Percentiles rank a stretch among this genome's conserved stretches.
These are phyloP conservation scores for Achlya flavicornis DNA, from an alignment of 2,888 invertebrate species.

Conservation along the genomic window DNA sequence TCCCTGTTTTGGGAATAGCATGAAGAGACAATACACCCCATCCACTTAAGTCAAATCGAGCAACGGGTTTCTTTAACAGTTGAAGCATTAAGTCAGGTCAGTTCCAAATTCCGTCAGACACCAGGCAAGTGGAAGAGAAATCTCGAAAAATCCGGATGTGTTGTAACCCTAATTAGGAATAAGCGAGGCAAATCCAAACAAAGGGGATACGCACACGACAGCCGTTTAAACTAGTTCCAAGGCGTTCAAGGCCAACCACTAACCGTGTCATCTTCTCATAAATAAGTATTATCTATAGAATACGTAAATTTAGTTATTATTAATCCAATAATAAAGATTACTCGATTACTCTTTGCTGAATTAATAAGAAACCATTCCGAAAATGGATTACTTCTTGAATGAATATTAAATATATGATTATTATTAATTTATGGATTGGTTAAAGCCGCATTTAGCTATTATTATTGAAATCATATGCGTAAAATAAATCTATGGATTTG, in stretches of 20 bases:
- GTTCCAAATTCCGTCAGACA: too few species aligned
- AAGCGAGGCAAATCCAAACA: slow-evolving; percentile 1
- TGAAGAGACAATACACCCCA: background rate
- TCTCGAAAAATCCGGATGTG: background rate
- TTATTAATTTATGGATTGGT: background rate
- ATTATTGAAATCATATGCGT: background rate
- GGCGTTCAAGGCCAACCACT: slow-evolving; percentile 3
- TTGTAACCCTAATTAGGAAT: background rate
- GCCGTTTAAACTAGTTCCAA: background rate
- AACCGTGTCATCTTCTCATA: slow-evolving; percentile 2
- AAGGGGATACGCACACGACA: background rate
- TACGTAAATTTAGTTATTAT: slow-evolving; percentile 2
- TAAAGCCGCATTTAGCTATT: background rate
- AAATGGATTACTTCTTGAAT: background rate
- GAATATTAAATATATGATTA: background rate
- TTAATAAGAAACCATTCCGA: background rate
- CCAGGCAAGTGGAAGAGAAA: background rate
- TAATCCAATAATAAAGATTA: background rate
- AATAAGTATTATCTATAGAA: slow-evolving; percentile 6
- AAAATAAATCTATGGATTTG: background rate
- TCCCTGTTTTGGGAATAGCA: too few species aligned
- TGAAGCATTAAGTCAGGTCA: too few species aligned
- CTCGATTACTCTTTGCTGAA: background rate
- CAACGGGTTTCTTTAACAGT: too few species aligned
- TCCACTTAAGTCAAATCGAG: background rate